A percentile compares a stretch with the other conserved stretches of the same genome.
These are phyloP conservation scores for Galleria mellonella DNA, from an alignment of 1,140 invertebrate species.

Conservation along the genomic window DNA sequence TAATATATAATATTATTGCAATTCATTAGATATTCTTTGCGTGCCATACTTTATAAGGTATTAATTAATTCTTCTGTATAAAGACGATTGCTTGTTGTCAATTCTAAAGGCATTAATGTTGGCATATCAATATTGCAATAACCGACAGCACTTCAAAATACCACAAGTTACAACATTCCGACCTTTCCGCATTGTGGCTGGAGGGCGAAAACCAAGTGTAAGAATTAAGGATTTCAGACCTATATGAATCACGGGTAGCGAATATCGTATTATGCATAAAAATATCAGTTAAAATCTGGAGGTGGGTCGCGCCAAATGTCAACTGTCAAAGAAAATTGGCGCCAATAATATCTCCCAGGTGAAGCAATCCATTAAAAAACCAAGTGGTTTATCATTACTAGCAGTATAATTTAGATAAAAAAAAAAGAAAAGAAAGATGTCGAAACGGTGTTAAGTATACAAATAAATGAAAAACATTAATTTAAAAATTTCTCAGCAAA, in stretches of 20 bases:
- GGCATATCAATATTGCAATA: too few relatives aligned
- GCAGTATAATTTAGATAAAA: neutral
- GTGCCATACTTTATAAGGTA: too few relatives aligned
- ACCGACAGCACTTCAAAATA: too few relatives aligned
- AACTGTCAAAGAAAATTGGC: neutral
- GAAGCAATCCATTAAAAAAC: neutral
- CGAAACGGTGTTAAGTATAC: slow-evolving; percentile 5
- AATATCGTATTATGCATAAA: slow-evolving; percentile 3
- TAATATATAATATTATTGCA: too few relatives aligned
- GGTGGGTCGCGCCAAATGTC: slow-evolving; percentile 8
- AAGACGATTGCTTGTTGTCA: too few relatives aligned
- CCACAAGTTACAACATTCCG: neutral
- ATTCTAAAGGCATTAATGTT: too few relatives aligned
- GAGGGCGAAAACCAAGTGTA: neutral
- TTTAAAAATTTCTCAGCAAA: slow-evolving; percentile 8
- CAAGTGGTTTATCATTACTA: neutral
- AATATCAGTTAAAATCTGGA: slow-evolving; percentile 5
- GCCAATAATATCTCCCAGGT: neutral
- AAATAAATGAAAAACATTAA: slow-evolving; percentile 4
- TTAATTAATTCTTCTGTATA: too few relatives aligned
- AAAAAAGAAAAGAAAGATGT: neutral
- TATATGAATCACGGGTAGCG: slow-evolving; percentile 4
- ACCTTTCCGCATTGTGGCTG: neutral
- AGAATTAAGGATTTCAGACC: slow-evolving; percentile 2
- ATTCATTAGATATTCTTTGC: too few relatives aligned